A percentile compares a stretch with the other conserved stretches of the same genome.
Conservation (phyloP, 2,113 vertebrate species). For the Centropristis striata region DNA sequence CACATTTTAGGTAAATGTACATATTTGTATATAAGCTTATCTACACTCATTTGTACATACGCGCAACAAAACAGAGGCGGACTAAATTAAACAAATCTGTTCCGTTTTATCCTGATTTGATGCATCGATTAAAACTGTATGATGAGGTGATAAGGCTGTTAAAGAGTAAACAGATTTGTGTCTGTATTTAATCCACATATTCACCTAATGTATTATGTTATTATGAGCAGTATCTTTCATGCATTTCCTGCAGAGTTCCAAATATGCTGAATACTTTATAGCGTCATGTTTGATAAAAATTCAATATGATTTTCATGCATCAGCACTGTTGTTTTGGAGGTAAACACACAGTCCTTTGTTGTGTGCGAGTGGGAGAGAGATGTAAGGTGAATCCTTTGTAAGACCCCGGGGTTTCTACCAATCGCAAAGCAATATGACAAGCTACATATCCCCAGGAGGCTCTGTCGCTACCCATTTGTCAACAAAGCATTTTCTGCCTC, state of each 20-base stretch:
- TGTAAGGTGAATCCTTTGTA: constrained; percentile 70
- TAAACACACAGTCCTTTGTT: constrained; percentile 41
- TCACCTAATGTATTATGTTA: background rate
- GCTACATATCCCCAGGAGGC: constrained; percentile 64
- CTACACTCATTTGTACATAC: background rate
- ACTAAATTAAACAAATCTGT: background rate
- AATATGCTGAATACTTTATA: constrained; percentile 1
- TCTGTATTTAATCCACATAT: background rate
- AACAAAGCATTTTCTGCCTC: constrained; percentile 74
- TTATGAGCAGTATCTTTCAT: background rate
- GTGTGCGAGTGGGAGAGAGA: constrained; percentile 47
- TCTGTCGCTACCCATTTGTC: constrained; percentile 74
- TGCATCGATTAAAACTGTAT: background rate
- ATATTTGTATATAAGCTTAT: background rate
- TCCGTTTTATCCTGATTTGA: background rate
- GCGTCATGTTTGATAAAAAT: constrained; percentile 17
- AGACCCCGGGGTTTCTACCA: constrained; percentile 56
- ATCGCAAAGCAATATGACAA: constrained; percentile 69
- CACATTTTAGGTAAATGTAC: background rate
- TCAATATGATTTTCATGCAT: constrained; percentile 12
- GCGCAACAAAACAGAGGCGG: background rate
- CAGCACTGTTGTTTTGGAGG: constrained; percentile 7
- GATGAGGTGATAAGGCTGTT: background rate
- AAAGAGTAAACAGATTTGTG: background rate
- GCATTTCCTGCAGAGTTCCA: background rate